Evolutionary conservation across 1,140 invertebrate species (phyloP).

Genomic region (Drosophila pseudoobscura): DNA sequence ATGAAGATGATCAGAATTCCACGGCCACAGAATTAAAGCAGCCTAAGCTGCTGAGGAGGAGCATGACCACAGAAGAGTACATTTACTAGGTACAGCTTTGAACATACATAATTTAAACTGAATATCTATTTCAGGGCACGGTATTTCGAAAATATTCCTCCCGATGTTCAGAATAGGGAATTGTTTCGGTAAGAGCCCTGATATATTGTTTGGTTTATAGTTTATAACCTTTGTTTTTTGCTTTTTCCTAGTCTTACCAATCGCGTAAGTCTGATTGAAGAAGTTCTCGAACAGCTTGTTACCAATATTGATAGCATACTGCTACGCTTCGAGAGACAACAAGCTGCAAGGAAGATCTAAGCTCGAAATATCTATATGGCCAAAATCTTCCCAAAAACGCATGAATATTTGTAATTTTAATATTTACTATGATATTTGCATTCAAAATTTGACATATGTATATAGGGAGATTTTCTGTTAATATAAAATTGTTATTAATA

Average conservation of each 20-base stretch:
- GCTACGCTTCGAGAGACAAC: conserved; percentile 55
- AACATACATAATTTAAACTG: no score
- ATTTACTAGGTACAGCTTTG: no score
- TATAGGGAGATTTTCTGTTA: no score
- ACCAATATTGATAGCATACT: conserved; percentile 69
- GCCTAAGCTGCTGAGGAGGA: conserved; percentile 3
- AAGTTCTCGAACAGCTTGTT: conserved; percentile 70
- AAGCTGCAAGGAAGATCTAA: not conserved
- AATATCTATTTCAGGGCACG: conserved; percentile 23
- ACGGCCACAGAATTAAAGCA: conserved; percentile 9
- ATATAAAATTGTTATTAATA: no score
- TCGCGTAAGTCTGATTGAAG: conserved; percentile 67
- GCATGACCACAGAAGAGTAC: no score
- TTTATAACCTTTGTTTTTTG: no score
- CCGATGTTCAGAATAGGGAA: conserved; percentile 41
- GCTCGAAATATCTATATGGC: no score
- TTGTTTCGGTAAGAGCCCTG: conserved; percentile 40
- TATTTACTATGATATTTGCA: no score
- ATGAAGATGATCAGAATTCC: not conserved
- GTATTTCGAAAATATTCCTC: conserved; percentile 58
- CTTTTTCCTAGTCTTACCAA: conserved; percentile 51
- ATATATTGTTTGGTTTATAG: no score
- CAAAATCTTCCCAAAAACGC: no score
- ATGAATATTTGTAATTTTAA: no score
- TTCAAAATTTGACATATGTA: no score